Percentiles rank a stretch among this genome's conserved stretches.
These are phyloP conservation scores for Hyposoter didymator DNA, from an alignment of 2,888 invertebrate species.

Conservation along the genomic window DNA sequence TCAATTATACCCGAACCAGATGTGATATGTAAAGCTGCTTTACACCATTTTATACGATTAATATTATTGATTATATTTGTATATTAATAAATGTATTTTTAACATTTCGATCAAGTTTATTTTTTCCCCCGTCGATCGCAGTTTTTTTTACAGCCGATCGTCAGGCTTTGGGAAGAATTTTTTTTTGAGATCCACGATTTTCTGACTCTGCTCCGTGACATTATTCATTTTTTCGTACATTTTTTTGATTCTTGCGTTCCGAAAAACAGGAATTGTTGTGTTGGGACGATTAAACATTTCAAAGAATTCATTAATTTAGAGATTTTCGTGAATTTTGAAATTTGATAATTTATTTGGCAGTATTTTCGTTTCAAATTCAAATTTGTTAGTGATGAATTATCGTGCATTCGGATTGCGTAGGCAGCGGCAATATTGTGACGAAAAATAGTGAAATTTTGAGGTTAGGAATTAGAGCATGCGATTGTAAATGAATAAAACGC, in stretches of 20 bases:
- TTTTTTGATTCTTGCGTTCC: too few species aligned
- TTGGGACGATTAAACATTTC: too few species aligned
- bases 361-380: background rate
- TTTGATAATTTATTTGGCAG: background rate
- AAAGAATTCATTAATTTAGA: too few species aligned
- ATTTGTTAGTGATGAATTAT: background rate
- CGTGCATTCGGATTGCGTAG: background rate
- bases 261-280: too few species aligned
- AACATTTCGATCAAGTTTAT: conserved; percentile 19
- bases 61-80: conserved; percentile 79
- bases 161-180: too few species aligned
- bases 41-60: conserved; percentile 81
- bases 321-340: too few species aligned
- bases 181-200: too few species aligned
- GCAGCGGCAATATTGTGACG: background rate
- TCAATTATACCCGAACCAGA: conserved; percentile 77
- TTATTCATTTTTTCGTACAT: too few species aligned
- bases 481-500: background rate
- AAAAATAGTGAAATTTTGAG: conserved; percentile 2
- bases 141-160: too few species aligned
- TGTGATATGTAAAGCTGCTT: conserved; percentile 84
- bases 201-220: too few species aligned
- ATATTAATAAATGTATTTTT: conserved; percentile 76
- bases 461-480: conserved; percentile 11
- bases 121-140: background rate